Percentiles rank a stretch among this genome's conserved stretches.
These are phyloP conservation scores for Drosophila burlai DNA, from an alignment of 1,140 invertebrate species.

Conservation along the genomic window DNA sequence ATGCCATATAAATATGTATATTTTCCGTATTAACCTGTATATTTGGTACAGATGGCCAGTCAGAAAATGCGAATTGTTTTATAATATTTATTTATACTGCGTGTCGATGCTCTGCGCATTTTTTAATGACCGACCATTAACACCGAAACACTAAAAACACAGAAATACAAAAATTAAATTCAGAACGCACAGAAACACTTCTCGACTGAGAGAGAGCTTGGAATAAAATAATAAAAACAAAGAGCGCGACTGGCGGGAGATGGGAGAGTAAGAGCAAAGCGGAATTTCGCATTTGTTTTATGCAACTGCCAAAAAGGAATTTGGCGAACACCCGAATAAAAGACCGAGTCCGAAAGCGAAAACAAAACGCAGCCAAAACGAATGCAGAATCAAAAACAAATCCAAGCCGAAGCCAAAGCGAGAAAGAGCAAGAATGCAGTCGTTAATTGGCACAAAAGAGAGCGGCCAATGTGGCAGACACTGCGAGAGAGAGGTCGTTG, in stretches of 20 bases:
- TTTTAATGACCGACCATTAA: slow-evolving; percentile 36
- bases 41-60: not conserved
- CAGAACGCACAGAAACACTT: slow-evolving; percentile 25
- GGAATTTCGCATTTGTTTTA: slow-evolving; percentile 72
- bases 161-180: slow-evolving; percentile 23
- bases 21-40: too few species aligned
- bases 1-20: not conserved
- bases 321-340: slow-evolving; percentile 36
- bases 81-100: slow-evolving; percentile 50
- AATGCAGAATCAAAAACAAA: slow-evolving; percentile 71
- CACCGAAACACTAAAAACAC: slow-evolving; percentile 44
- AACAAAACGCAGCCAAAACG: slow-evolving; percentile 72
- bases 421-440: not conserved
- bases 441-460: not conserved
- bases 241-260: slow-evolving; percentile 9
- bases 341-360: slow-evolving; percentile 27
- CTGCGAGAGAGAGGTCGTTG: slow-evolving; percentile 11
- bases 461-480: slow-evolving; percentile 2
- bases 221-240: slow-evolving; percentile 28
- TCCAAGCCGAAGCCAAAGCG: not conserved
- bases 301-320: slow-evolving; percentile 69
- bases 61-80: slow-evolving; percentile 34
- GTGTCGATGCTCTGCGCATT: slow-evolving; percentile 7
- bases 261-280: slow-evolving; percentile 12
- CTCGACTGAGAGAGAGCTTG: slow-evolving; percentile 10